Base-by-base conservation (phyloP, 1,140 invertebrate genomes). In the Drosophila santomea region DNA sequence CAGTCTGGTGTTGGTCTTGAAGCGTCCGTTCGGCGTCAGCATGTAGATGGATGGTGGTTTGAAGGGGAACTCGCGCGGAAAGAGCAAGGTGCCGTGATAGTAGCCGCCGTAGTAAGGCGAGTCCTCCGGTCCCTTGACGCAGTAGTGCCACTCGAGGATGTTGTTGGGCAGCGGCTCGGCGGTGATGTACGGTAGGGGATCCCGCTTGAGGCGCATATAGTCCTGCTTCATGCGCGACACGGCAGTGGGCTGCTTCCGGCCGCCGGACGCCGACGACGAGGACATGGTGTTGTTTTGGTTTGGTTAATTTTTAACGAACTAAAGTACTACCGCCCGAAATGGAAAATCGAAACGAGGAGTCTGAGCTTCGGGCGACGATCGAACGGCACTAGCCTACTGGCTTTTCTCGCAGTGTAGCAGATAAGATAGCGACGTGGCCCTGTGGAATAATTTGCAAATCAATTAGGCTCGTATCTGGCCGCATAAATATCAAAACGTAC, bases 41-140 rank as follows among this genome's bases (percentile, higher is more conserved):
- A 99, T 99, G 89, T 98, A 99, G 90, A 99, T 99, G 74, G 97
- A 97, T 15, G 99, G 99, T 39, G 99, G 98, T 93, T 98, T 98
- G 91, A 99, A 99, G 5, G 99, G 99, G 94, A 98, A 99, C 91
- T 99, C 98, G 74, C 96, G 94, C 4, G 99, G 98, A 93, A 99
- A 99, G 59, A 98, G 94, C 60, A 99, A 93, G 93, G 99, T 99
- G 25, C 99, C 99, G 93, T 99, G 98, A 93, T 99, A 99, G 90
- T 97, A 97, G 41, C 98, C 98, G 59, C 98, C 97, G 91, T 98
- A 96, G 93, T 99, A 99, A 0, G 98, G 97, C 52, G 96, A 95
- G 45, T 97, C 97, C 43, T 98, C 94, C 50, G 99, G 99, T 89
- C 98, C 97, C 56, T 92, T 91, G n/a, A 92, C 90, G 36, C 92